Evolutionary conservation across 2,113 vertebrate species (phyloP), one percentile per base, ranked within the genome.

Genomic region (Sorex araneus): DNA sequence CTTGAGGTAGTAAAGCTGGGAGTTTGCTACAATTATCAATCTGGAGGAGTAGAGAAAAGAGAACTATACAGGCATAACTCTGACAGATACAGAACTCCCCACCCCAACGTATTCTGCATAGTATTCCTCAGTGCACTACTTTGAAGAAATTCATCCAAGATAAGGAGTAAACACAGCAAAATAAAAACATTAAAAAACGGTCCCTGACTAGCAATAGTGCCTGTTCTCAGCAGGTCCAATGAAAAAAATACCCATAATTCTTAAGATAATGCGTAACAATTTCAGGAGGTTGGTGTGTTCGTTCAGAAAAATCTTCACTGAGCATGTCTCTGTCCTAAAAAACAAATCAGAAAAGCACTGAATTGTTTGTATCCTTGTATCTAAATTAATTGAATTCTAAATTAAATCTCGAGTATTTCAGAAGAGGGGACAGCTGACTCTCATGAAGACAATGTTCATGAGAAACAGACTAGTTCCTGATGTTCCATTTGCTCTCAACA

Each of bases 391-490:
- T 93, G 21, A 10, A 47, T 50, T 43, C 47, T 7, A 64, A 34
- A 87, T 92, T 19, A 88, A 95, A 80, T 71, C 63, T 76, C 69
- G 80, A 90, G 73, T 70, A 43, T 77, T 50, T 50, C 47, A 47
- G 45, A 47, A 47, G 45, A 47, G 6, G n/a, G n/a, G n/a, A n/a
- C n/a, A n/a, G n/a, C n/a, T n/a, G n/a, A n/a, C n/a, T n/a, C n/a
- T n/a, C n/a, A n/a, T n/a, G n/a, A n/a, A n/a, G n/a, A n/a, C n/a
- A n/a, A n/a, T n/a, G n/a, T n/a, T n/a, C n/a, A n/a, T n/a, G n/a
- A n/a, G n/a, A n/a, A n/a, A n/a, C n/a, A n/a, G n/a, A n/a, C n/a
- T n/a, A n/a, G n/a, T n/a, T n/a, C n/a, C n/a, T n/a, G n/a, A n/a
- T n/a, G n/a, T n/a, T n/a, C n/a, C n/a, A n/a, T n/a, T n/a, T n/a